Evolutionary conservation across 1,140 invertebrate genomes (phyloP).

Genomic region (Phocides pigmalion): DNA sequence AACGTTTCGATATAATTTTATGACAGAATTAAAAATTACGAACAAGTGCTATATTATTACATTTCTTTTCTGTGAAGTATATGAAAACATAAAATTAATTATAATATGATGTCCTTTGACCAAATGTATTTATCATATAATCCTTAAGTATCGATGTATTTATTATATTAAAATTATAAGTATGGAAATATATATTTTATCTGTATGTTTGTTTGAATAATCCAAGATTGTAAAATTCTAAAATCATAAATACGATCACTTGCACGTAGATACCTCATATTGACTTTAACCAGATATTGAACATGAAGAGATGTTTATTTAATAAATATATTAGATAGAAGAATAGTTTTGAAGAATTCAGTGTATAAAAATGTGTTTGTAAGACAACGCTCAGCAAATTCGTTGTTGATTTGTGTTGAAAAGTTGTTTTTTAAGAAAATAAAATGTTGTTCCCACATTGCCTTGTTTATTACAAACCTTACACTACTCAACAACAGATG

Average conservation of each 20-base stretch:
- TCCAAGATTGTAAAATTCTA: not conserved
- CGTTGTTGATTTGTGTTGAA: constrained; percentile 64
- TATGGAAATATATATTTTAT: not conserved
- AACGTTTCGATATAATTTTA: no score
- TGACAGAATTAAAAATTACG: no score
- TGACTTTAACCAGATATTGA: constrained; percentile 16
- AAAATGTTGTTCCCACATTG: constrained; percentile 55
- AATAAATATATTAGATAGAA: constrained; percentile 31
- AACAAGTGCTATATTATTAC: no score
- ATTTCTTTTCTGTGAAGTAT: no score
- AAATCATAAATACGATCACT: not conserved
- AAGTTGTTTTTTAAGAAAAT: constrained; percentile 71
- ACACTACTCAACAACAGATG: no score
- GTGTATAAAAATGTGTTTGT: constrained; percentile 36
- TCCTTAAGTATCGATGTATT: not conserved
- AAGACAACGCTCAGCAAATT: constrained; percentile 53
- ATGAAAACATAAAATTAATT: no score
- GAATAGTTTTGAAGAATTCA: constrained; percentile 23
- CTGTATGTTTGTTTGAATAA: not conserved
- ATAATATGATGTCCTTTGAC: constrained; percentile 5
- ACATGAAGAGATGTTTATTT: constrained; percentile 30
- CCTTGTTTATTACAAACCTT: not conserved
- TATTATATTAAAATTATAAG: constrained; percentile 1
- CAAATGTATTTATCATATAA: constrained; percentile 9
- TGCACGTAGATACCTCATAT: constrained; percentile 33